phyloP scores from a whole-genome alignment of 2,888 invertebrate genomes.

The Amphipyra berbera region DNA sequence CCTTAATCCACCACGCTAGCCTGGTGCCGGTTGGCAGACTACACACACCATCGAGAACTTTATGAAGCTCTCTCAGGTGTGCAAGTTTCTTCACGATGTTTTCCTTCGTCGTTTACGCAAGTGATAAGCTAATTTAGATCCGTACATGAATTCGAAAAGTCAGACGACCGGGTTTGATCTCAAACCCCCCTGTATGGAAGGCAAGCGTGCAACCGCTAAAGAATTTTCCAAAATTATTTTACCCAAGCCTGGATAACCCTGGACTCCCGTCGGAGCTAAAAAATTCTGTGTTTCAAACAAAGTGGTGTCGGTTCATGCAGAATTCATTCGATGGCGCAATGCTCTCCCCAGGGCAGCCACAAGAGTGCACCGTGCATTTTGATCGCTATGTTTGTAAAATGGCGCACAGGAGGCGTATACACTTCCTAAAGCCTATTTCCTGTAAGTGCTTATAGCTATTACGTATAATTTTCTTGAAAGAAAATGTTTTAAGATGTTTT shows the following conservation, averaged over 20 bases:
- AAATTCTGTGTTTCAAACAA: slow-evolving; percentile 58
- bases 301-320: slow-evolving; percentile 59
- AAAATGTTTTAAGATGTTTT: neutral
- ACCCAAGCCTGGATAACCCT: neutral
- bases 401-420: slow-evolving; percentile 14
- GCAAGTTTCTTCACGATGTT: too few species aligned
- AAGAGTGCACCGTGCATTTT: slow-evolving; percentile 61
- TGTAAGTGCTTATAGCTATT: slow-evolving; percentile 25
- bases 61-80: too few species aligned
- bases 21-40: too few species aligned
- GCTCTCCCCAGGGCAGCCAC: slow-evolving; percentile 57
- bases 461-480: neutral
- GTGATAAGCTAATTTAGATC: too few species aligned
- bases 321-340: slow-evolving; percentile 68
- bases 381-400: slow-evolving; percentile 49
- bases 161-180: too few species aligned
- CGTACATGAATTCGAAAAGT: too few species aligned
- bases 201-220: too few species aligned
- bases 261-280: slow-evolving; percentile 45
- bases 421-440: slow-evolving; percentile 22
- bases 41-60: too few species aligned
- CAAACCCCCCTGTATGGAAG: too few species aligned
- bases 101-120: too few species aligned
- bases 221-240: too few species aligned
- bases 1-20: too few species aligned